phyloP scores from a whole-genome alignment of 1,140 invertebrate species.

The Pseudomyrmex sp. region DNA sequence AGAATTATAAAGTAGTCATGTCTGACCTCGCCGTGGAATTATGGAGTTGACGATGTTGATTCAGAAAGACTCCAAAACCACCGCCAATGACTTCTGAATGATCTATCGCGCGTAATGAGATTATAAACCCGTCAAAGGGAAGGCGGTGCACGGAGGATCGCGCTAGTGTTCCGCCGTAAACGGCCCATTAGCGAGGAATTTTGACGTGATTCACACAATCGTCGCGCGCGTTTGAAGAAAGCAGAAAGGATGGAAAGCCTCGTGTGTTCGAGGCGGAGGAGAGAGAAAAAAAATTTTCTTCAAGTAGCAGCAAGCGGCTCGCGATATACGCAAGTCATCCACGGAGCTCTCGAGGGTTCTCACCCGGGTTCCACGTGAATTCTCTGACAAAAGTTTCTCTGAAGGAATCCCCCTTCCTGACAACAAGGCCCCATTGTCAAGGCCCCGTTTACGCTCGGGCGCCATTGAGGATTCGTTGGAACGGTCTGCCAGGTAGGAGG shows the following conservation, averaged over 20 bases:
- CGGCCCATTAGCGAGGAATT: slow-evolving; percentile 80
- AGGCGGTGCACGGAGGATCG: slow-evolving; percentile 44
- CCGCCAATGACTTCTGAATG: slow-evolving; percentile 21
- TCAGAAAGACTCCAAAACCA: not conserved
- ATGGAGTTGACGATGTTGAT: not conserved
- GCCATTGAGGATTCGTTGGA: slow-evolving; percentile 74
- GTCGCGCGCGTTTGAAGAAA: slow-evolving; percentile 51
- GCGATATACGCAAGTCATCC: slow-evolving; percentile 80
- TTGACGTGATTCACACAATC: slow-evolving; percentile 76
- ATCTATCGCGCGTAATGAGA: slow-evolving; percentile 65
- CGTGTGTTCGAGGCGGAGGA: slow-evolving; percentile 18
- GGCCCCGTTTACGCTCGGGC: slow-evolving; percentile 64
- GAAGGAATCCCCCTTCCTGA: slow-evolving; percentile 76
- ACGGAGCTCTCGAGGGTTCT: slow-evolving; percentile 73
- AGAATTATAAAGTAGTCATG: not conserved
- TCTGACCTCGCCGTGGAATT: not conserved
- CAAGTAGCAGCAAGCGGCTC: slow-evolving; percentile 77
- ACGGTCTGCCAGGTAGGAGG: slow-evolving; percentile 66
- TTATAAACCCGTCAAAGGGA: slow-evolving; percentile 53
- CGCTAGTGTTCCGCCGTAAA: slow-evolving; percentile 63
- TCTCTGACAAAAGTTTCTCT: slow-evolving; percentile 75
- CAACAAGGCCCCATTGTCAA: slow-evolving; percentile 78
- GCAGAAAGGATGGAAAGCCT: slow-evolving; percentile 62
- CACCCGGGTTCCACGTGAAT: slow-evolving; percentile 72
- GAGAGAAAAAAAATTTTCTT: slow-evolving; percentile 77